phyloP scores from a whole-genome alignment of 2,113 vertebrate species.

The Tylochromis polylepis region DNA sequence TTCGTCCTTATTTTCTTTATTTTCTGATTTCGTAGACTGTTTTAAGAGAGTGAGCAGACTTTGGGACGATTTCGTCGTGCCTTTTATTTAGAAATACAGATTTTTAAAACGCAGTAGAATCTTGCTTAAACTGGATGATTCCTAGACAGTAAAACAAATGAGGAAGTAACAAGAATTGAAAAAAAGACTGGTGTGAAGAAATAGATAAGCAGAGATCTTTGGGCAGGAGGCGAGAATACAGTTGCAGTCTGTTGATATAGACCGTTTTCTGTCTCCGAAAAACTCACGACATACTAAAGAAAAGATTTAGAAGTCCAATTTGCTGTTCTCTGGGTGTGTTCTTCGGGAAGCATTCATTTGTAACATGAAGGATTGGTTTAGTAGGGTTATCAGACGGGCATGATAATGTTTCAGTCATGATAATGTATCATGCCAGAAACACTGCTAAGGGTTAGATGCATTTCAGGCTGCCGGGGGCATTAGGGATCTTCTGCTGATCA shows the following conservation, averaged over 20 bases:
- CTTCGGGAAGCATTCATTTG: not conserved
- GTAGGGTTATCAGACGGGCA: not conserved
- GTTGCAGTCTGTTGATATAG: not conserved
- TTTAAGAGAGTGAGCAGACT: not conserved
- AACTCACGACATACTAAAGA: not conserved
- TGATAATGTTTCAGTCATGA: not conserved
- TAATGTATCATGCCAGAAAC: not conserved
- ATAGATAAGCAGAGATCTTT: not conserved
- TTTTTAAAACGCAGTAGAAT: too few species aligned
- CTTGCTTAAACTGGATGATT: not conserved
- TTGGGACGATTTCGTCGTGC: not conserved
- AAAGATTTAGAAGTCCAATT: not conserved
- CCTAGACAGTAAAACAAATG: not conserved
- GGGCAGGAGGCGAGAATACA: not conserved
- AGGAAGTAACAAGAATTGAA: not conserved
- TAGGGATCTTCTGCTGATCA: conserved; percentile 2
- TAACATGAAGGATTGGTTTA: not conserved
- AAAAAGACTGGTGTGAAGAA: not conserved
- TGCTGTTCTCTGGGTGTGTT: not conserved
- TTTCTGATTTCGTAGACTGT: not conserved
- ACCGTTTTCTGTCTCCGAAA: not conserved
- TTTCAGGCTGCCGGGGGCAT: not conserved
- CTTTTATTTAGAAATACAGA: not conserved
- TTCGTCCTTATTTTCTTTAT: not conserved
- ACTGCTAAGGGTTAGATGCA: not conserved